Conservation (phyloP, 2,888 invertebrate genomes). For the Trichacis sp. region DNA sequence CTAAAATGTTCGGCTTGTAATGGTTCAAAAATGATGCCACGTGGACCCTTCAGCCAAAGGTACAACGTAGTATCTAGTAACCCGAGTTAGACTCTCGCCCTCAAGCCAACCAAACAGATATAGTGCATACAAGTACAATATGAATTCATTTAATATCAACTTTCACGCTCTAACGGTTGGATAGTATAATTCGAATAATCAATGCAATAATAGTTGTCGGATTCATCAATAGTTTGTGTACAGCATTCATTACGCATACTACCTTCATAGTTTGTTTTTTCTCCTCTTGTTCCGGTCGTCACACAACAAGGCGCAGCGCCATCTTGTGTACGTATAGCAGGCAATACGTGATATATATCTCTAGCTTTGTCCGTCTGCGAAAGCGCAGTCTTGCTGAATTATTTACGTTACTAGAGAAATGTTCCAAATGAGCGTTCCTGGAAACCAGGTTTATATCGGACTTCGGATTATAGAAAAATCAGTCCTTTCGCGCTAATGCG, state of each 20-base stretch:
- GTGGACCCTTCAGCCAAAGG: constrained; percentile 64
- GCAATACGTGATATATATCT: constrained; percentile 30
- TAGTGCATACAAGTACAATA: constrained; percentile 69
- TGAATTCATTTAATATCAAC: constrained; percentile 69
- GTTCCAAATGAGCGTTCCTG: constrained; percentile 22
- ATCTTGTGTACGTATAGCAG: constrained; percentile 26
- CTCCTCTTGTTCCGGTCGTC: not conserved
- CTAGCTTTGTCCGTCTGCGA: not conserved
- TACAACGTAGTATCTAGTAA: constrained; percentile 70
- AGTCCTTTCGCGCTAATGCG: not conserved
- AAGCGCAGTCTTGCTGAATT: constrained; percentile 6
- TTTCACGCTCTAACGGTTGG: constrained; percentile 67
- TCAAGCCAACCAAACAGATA: constrained; percentile 70
- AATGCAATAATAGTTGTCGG: constrained; percentile 8
- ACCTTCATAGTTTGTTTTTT: constrained; percentile 1
- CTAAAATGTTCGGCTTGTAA: no score
- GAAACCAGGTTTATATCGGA: constrained; percentile 38
- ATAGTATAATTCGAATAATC: constrained; percentile 54
- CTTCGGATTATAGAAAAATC: constrained; percentile 36
- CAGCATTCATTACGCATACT: constrained; percentile 32
- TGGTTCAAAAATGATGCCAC: constrained; percentile 7
- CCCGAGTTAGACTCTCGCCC: constrained; percentile 70
- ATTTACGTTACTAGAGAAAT: no score
- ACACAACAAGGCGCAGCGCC: not conserved
- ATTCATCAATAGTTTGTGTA: constrained; percentile 32